A percentile compares a stretch with the other conserved stretches of the same genome.
These are phyloP conservation scores for Pseudobourletiella spinata DNA, from an alignment of 1,140 invertebrate genomes.

Conservation along the genomic window DNA sequence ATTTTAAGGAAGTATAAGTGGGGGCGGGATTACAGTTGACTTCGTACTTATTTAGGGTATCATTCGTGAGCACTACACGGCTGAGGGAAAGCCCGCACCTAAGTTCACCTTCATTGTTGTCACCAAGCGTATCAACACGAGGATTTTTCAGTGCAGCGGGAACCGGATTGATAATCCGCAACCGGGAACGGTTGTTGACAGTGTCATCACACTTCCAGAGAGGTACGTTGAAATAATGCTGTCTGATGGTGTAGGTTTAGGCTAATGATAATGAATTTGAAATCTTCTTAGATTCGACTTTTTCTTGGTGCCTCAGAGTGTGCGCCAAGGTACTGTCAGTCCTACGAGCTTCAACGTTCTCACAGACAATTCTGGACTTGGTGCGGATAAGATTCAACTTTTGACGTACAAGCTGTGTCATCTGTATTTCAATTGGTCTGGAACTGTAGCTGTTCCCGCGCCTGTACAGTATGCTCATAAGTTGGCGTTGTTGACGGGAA, in stretches of 20 bases:
- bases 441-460: conserved; percentile 56
- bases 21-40: too few relatives aligned
- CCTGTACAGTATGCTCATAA: conserved; percentile 81
- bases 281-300: conserved; percentile 60
- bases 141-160: background rate
- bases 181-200: conserved; percentile 75
- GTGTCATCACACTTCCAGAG: conserved; percentile 56
- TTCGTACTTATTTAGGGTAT: background rate
- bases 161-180: conserved; percentile 57
- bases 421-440: conserved; percentile 49
- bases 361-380: conserved; percentile 50
- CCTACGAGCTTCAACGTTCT: conserved; percentile 73
- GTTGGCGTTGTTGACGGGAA: conserved; percentile 14
- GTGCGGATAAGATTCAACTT: conserved; percentile 59
- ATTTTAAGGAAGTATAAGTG: too few relatives aligned
- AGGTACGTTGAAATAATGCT: conserved; percentile 41
- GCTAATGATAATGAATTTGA: background rate
- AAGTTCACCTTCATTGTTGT: conserved; percentile 48
- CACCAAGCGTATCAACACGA: conserved; percentile 50
- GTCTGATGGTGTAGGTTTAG: background rate
- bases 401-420: conserved; percentile 51
- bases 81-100: conserved; percentile 40
- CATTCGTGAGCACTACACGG: background rate
- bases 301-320: conserved; percentile 65
- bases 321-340: conserved; percentile 65